phyloP scores from a whole-genome alignment of 2,113 vertebrate species.

The Hemiprocne comata region DNA sequence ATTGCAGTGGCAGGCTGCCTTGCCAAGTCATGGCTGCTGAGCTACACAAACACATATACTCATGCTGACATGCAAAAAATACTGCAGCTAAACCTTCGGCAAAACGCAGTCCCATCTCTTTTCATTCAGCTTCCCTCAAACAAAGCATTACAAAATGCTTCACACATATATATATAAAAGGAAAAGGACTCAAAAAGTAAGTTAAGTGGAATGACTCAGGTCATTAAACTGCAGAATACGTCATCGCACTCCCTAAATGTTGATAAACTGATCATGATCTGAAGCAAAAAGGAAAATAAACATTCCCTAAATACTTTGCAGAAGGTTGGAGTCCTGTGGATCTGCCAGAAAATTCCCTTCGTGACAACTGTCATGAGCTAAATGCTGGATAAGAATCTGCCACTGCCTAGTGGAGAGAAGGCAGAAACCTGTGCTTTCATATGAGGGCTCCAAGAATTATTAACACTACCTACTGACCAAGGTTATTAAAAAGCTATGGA shows the following conservation, averaged over 20 bases:
- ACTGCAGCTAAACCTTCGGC: background rate
- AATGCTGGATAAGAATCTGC: background rate
- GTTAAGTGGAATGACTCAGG: background rate
- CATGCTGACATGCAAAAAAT: conserved; percentile 19
- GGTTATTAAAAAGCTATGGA: background rate
- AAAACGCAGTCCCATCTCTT: background rate
- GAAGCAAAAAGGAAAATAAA: conserved; percentile 16
- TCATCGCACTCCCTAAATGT: background rate
- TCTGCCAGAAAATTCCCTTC: background rate
- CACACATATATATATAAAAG: background rate
- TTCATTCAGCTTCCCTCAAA: background rate
- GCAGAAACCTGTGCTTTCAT: background rate
- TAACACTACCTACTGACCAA: background rate
- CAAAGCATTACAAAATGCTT: background rate
- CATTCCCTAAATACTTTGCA: background rate
- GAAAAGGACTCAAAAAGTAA: conserved; percentile 1
- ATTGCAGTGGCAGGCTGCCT: conserved; percentile 13
- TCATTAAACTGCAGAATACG: background rate
- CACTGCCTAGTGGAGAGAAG: background rate
- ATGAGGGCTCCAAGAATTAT: background rate
- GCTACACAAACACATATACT: background rate
- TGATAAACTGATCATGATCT: background rate
- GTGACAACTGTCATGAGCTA: background rate
- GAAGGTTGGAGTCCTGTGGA: background rate
- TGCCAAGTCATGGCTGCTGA: conserved; percentile 24